Conservation (phyloP, 1,140 invertebrate species). For the Bombus pyrosoma region DNA sequence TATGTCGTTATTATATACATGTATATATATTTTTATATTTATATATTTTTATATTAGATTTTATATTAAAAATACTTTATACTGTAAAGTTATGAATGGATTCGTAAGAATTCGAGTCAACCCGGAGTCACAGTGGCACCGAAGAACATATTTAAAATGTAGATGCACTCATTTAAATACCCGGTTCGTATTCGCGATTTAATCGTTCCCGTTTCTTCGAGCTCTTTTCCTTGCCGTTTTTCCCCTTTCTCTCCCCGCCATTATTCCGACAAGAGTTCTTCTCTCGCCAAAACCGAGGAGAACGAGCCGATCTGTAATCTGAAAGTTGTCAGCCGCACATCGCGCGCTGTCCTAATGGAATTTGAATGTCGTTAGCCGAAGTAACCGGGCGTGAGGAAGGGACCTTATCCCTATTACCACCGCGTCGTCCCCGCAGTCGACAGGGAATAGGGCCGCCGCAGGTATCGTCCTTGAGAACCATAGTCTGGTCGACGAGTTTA, state of each 20-base stretch:
- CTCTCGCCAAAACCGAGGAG: neutral
- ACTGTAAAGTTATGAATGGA: neutral
- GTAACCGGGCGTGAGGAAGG: slow-evolving; percentile 78
- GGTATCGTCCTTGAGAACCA: slow-evolving; percentile 34
- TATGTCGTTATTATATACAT: too few species aligned
- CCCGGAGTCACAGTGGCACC: neutral
- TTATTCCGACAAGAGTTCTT: slow-evolving; percentile 37
- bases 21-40: too few species aligned
- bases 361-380: slow-evolving; percentile 79
- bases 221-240: neutral
- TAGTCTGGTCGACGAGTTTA: slow-evolving; percentile 48
- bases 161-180: slow-evolving; percentile 46
- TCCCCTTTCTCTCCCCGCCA: slow-evolving; percentile 1
- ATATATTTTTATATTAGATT: too few species aligned
- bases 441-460: slow-evolving; percentile 25
- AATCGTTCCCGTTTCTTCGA: slow-evolving; percentile 40
- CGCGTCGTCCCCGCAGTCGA: slow-evolving; percentile 20
- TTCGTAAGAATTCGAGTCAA: neutral
- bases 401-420: slow-evolving; percentile 76
- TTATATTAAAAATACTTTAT: too few species aligned
- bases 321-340: slow-evolving; percentile 71
- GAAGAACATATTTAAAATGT: slow-evolving; percentile 38
- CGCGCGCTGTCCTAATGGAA: slow-evolving; percentile 76
- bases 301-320: slow-evolving; percentile 57
- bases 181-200: slow-evolving; percentile 29